Conservation (phyloP, 2,888 invertebrate species). For the Caenorhabditis afra region DNA sequence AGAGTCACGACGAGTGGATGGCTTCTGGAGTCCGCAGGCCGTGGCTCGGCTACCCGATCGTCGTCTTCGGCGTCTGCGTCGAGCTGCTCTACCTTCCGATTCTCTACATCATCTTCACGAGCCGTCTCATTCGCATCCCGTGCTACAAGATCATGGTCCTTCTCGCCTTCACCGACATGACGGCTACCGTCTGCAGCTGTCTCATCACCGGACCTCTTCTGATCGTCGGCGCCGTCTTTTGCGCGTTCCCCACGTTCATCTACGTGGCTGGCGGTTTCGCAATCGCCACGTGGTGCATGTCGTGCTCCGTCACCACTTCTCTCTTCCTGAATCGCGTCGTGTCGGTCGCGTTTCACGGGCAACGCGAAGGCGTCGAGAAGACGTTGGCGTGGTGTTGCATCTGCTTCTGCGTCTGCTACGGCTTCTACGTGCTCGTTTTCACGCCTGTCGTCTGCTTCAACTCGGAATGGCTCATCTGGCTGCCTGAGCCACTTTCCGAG, state of each 20-base stretch:
- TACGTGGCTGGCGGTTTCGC: constrained; percentile 34
- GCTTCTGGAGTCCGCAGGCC: constrained; percentile 18
- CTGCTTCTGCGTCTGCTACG: constrained; percentile 2
- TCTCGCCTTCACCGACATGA: constrained; percentile 18
- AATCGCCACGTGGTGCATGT: constrained; percentile 29
- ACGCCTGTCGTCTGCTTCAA: constrained; percentile 25
- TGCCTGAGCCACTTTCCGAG: constrained; percentile 36
- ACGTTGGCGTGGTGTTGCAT: constrained; percentile 23
- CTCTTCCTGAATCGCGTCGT: constrained; percentile 34
- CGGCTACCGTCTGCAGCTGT: constrained; percentile 31
- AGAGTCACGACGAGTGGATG: constrained; percentile 17
- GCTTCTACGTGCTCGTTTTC: constrained; percentile 1
- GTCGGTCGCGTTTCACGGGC: constrained; percentile 24
- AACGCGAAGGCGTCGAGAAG: constrained; percentile 32
- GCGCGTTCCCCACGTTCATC: constrained; percentile 32
- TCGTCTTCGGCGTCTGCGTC: constrained; percentile 16
- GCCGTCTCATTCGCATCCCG: constrained; percentile 4
- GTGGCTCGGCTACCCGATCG: constrained; percentile 34
- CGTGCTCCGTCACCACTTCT: constrained; percentile 31
- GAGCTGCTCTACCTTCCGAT: constrained; percentile 30
- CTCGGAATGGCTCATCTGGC: constrained; percentile 30
- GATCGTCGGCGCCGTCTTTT: constrained; percentile 20
- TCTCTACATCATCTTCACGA: constrained; percentile 33
- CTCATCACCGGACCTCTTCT: constrained; percentile 25
- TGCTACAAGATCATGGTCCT: constrained; percentile 44